phyloP scores from a whole-genome alignment of 2,888 invertebrate species.

The Didymodactylos carnosus region DNA sequence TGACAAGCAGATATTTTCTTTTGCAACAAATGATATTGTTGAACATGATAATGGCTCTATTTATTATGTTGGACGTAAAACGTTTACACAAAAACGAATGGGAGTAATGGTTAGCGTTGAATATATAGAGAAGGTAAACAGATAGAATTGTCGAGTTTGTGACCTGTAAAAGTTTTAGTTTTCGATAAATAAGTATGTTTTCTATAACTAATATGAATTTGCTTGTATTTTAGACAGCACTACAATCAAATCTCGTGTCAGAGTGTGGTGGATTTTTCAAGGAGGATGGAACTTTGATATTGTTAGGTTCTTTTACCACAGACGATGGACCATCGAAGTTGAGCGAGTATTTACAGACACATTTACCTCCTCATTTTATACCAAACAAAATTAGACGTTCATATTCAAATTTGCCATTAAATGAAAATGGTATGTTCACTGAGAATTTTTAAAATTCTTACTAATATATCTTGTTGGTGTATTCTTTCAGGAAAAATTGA shows the following conservation, averaged over 20 bases:
- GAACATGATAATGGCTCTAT: neutral
- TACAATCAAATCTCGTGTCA: neutral
- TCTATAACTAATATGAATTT: too few relatives aligned
- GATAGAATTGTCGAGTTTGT: neutral
- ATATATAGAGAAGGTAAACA: neutral
- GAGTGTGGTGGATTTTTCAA: neutral
- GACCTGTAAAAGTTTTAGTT: too few relatives aligned
- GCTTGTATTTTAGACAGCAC: neutral
- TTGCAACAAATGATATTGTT: neutral
- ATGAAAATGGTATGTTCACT: too few relatives aligned
- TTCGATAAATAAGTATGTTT: too few relatives aligned
- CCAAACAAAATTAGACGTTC: neutral
- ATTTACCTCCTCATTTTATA: neutral
- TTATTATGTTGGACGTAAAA: neutral
- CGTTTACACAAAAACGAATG: neutral
- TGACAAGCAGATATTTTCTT: neutral
- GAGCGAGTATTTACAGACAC: too few relatives aligned
- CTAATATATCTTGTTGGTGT: too few relatives aligned
- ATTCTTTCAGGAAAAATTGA: neutral
- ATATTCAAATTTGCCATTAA: neutral
- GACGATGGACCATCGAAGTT: too few relatives aligned
- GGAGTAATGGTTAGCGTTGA: neutral
- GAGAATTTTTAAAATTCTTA: too few relatives aligned
- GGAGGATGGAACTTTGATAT: neutral
- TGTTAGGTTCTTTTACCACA: too few relatives aligned